phyloP scores from a whole-genome alignment of 2,113 vertebrate species.

The Clarias batrachus region DNA sequence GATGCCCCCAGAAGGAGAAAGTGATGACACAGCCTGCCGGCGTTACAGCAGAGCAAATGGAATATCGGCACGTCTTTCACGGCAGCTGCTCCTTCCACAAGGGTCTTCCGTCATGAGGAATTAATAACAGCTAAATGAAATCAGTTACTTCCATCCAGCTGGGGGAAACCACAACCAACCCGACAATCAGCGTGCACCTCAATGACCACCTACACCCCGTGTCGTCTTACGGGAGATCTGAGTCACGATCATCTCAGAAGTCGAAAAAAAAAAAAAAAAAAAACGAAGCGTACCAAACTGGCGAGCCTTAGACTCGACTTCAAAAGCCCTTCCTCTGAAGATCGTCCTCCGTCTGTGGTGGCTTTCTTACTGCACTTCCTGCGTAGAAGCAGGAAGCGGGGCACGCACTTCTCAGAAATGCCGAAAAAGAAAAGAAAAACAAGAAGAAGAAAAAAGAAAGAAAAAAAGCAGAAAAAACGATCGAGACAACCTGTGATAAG shows the following conservation, averaged over 20 bases:
- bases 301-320: neutral
- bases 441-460: neutral
- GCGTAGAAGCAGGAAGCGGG: neutral
- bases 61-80: slow-evolving; percentile 1
- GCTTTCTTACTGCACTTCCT: neutral
- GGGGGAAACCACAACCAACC: slow-evolving; percentile 22
- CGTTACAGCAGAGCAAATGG: slow-evolving; percentile 31
- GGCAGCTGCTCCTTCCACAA: neutral
- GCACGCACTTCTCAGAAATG: neutral
- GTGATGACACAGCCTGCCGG: slow-evolving; percentile 44
- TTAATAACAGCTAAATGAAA: neutral
- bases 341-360: neutral
- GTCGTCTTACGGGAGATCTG: neutral
- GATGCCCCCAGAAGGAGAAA: slow-evolving; percentile 33
- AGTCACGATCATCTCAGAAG: neutral
- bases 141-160: slow-evolving; percentile 26
- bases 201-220: slow-evolving; percentile 14
- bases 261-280: neutral
- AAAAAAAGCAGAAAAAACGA: neutral
- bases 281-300: neutral
- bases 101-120: neutral
- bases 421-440: no score
- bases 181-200: slow-evolving; percentile 29
- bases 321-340: neutral
- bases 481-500: neutral